Percentiles rank a stretch among this genome's conserved stretches.
phyloP scores from a whole-genome alignment of 1,140 invertebrate genomes.

The Papilio xuthus region DNA sequence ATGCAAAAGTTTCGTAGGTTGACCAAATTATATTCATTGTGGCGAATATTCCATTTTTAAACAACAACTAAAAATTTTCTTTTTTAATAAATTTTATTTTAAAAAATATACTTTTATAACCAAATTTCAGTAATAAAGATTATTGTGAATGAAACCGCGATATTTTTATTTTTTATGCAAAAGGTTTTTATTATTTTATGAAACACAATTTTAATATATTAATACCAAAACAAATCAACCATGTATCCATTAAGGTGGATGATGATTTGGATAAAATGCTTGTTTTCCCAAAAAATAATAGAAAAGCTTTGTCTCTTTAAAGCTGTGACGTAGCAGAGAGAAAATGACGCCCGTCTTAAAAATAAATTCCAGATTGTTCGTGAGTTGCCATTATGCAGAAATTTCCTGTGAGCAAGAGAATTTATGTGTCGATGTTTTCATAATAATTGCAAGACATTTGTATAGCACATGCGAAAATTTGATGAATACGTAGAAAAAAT shows the following conservation, averaged over 20 bases:
- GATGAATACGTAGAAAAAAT: too few relatives aligned
- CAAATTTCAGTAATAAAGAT: too few relatives aligned
- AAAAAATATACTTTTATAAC: too few relatives aligned
- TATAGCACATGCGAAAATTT: too few relatives aligned
- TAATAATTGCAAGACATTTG: neutral
- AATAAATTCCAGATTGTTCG: neutral
- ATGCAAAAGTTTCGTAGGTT: neutral
- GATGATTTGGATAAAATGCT: neutral
- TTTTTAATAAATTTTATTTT: too few relatives aligned
- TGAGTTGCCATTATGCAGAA: neutral
- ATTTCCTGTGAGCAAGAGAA: neutral
- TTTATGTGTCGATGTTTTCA: neutral
- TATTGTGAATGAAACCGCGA: too few relatives aligned
- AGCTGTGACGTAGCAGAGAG: conserved; percentile 7
- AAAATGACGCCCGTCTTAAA: neutral
- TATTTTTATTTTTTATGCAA: too few relatives aligned
- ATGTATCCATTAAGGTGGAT: too few relatives aligned
- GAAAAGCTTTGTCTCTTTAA: conserved; percentile 5
- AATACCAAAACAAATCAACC: too few relatives aligned
- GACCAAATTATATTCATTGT: neutral
- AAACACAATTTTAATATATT: too few relatives aligned
- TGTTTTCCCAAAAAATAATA: neutral
- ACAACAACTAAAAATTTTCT: neutral
- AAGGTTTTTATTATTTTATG: too few relatives aligned
- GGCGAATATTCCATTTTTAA: neutral